phyloP scores from a whole-genome alignment of 2,888 invertebrate genomes.

The Pyrgus malvae region DNA sequence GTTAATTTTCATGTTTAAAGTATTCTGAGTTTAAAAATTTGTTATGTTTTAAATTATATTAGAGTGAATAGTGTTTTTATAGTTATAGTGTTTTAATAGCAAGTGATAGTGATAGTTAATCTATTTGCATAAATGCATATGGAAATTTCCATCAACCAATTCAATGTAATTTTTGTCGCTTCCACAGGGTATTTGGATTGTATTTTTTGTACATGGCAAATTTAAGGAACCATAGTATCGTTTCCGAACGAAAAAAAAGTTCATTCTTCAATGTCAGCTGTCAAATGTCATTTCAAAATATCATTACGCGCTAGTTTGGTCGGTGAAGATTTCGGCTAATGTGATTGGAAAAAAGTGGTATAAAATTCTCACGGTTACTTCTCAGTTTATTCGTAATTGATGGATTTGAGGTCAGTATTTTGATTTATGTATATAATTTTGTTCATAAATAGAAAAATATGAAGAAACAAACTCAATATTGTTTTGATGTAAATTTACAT shows the following conservation, averaged over 20 bases:
- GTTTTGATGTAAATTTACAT: conserved; percentile 22
- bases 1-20: no score
- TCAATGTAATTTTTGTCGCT: not conserved
- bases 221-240: not conserved
- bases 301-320: not conserved
- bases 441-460: not conserved
- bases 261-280: not conserved
- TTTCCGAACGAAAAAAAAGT: not conserved
- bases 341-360: not conserved
- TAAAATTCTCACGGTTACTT: not conserved
- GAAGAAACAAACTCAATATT: not conserved
- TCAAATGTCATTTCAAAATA: not conserved
- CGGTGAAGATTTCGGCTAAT: not conserved
- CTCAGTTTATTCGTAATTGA: not conserved
- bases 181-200: not conserved
- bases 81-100: no score
- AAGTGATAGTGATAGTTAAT: no score
- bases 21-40: no score
- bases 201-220: not conserved
- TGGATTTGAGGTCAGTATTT: not conserved
- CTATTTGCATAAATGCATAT: no score
- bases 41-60: no score
- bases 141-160: not conserved
- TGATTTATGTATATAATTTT: not conserved
- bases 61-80: no score